Conservation (phyloP, 35 echinoderm and acorn worm species). For the Apostichopus californicus region DNA sequence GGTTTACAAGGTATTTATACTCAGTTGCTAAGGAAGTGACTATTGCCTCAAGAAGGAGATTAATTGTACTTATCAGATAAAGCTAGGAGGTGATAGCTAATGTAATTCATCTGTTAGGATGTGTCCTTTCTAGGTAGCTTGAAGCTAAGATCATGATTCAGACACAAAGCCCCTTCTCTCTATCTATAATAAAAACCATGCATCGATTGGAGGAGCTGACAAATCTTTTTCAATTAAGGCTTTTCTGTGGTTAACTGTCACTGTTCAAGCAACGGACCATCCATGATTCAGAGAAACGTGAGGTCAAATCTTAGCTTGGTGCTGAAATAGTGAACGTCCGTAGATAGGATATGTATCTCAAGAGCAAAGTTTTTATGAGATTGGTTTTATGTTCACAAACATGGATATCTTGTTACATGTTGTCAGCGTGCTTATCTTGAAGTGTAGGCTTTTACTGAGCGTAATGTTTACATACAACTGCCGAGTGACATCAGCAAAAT, state of each 20-base stretch:
- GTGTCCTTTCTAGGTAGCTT: not conserved
- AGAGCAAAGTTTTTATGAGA: no score
- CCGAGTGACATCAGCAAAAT: no score
- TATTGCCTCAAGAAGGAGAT: conserved; percentile 7
- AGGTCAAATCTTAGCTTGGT: no score
- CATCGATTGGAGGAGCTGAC: not conserved
- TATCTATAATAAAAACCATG: not conserved
- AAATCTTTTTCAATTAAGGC: conserved; percentile 8
- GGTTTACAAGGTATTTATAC: not conserved
- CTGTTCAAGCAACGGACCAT: not conserved
- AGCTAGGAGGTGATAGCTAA: not conserved
- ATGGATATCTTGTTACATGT: no score
- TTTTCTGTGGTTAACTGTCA: not conserved
- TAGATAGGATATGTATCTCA: no score
- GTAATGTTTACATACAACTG: no score
- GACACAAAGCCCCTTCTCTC: not conserved
- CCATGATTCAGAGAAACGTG: not conserved
- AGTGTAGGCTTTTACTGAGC: no score
- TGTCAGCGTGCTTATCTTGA: no score
- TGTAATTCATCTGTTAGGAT: conserved; percentile 13
- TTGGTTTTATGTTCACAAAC: no score
- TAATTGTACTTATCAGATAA: conserved; percentile 10
- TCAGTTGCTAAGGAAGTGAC: not conserved
- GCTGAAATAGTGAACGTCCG: no score
- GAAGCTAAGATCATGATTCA: not conserved